Evolutionary conservation across 2,888 invertebrate genomes (phyloP), one percentile per base, ranked within the genome.

Genomic region (Eupithecia insigniata): DNA sequence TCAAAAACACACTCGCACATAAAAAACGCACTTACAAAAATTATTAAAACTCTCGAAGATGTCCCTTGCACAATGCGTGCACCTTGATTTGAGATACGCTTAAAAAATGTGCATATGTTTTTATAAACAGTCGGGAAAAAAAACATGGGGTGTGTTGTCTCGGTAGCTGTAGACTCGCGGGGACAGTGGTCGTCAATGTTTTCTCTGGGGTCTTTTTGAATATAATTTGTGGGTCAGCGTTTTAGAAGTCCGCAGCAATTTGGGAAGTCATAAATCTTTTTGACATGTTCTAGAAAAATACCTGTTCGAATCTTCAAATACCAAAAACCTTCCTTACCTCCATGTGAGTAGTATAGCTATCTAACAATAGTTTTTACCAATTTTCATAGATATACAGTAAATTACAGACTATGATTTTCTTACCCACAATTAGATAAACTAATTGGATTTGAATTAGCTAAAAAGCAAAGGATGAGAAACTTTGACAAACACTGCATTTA

Each of bases 41-140:
- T 91, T 92, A 89, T 90, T 91, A 90, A 91, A 89, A 87, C 89
- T 88, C 88, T 87, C 84, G 84, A 86, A 90, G 90, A 90, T 92
- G 91, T 92, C 91, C 88, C 87, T 86, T 83, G 89, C 85, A 92
- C 92, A 93, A 92, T 88, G 81, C 84, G 80, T 84, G 85, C 93
- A 93, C 93, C 92, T 93, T 93, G 93, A 84, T 87, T 86, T 81
- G 87, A 89, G 92, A 91, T 90, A 85, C 85, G 83, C 84, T 89
- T 90, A 93, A 94, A 94, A 94, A 94, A 93, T 94, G 92, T 90
- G 94, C 94, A 93, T 93, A 91, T 90, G 92, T 92, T 94, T 93
- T 93, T 92, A 89, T 90, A 93, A 92, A 93, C 92, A 86, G 84
- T 83, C 79, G 83, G 85, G 80, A 78, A 90, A 92, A n/a, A 34